phyloP scores from a whole-genome alignment of 2,888 invertebrate species.

The Hydroisotoma schaefferi region DNA sequence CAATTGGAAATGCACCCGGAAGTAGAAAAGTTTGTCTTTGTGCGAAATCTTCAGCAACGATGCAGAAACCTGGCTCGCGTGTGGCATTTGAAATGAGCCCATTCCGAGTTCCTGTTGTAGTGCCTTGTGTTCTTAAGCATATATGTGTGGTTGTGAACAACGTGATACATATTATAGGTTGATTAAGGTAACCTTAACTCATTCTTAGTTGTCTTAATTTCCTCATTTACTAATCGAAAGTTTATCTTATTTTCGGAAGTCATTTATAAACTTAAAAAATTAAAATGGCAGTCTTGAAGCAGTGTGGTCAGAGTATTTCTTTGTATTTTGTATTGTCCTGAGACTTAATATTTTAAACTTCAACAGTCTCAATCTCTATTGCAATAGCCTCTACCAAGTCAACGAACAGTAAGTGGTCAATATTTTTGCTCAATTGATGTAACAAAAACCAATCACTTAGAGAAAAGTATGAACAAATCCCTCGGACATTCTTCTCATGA shows the following conservation, averaged over 20 bases:
- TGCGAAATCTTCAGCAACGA: conserved; percentile 6
- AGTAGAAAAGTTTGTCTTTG: conserved; percentile 27
- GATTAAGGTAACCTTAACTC: too few species aligned
- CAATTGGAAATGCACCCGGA: not conserved
- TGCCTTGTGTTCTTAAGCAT: conserved; percentile 29
- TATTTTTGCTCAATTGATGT: conserved; percentile 22
- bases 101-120: not conserved
- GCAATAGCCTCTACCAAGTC: conserved; percentile 20
- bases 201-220: too few species aligned
- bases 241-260: too few species aligned
- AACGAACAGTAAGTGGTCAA: conserved; percentile 12
- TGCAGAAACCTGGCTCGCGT: conserved; percentile 23
- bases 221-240: too few species aligned
- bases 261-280: too few species aligned
- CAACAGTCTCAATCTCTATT: not conserved
- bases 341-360: not conserved
- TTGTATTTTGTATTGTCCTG: too few species aligned
- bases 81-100: conserved; percentile 14
- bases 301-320: too few species aligned
- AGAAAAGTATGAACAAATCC: conserved; percentile 5
- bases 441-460: conserved; percentile 32
- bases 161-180: conserved; percentile 21
- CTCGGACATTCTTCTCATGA: conserved; percentile 8
- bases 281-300: too few species aligned
- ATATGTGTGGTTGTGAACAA: conserved; percentile 23